Conservation (phyloP, 1,140 invertebrate species). For the Penaeus indicus region DNA sequence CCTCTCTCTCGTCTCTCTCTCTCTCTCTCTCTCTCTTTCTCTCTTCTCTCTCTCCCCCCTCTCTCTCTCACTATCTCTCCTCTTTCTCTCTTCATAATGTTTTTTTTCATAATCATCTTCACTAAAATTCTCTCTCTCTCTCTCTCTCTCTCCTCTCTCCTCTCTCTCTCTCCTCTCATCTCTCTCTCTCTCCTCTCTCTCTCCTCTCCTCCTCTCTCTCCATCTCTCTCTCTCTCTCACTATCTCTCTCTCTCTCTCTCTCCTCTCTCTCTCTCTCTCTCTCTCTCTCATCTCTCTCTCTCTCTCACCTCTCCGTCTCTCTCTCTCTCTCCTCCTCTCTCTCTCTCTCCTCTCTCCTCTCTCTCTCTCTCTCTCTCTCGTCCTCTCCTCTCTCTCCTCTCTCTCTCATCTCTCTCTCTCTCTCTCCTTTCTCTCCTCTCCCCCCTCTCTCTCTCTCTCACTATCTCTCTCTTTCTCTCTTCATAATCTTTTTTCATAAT, state of each 20-base stretch:
- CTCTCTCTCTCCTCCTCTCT: background rate
- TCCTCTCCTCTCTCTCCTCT: background rate
- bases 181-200: background rate
- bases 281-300: background rate
- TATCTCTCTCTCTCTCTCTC: background rate
- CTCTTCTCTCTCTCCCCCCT: background rate
- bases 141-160: no score
- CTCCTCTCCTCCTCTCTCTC: background rate
- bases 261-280: background rate
- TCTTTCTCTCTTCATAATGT: no score
- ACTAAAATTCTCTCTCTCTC: no score
- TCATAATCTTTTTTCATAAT: background rate
- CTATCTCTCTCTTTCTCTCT: background rate
- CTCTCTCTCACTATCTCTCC: background rate
- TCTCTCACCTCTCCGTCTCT: background rate
- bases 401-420: background rate
- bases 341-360: no score
- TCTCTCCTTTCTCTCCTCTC: background rate
- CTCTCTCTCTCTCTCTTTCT: background rate
- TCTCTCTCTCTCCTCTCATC: background rate
- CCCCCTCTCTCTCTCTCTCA: background rate
- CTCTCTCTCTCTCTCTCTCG: background rate
- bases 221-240: no score
- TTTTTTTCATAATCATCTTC: no score
- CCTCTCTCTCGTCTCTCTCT: background rate